phyloP scores from a whole-genome alignment of 2,888 invertebrate genomes.

The Lysandra coridon region DNA sequence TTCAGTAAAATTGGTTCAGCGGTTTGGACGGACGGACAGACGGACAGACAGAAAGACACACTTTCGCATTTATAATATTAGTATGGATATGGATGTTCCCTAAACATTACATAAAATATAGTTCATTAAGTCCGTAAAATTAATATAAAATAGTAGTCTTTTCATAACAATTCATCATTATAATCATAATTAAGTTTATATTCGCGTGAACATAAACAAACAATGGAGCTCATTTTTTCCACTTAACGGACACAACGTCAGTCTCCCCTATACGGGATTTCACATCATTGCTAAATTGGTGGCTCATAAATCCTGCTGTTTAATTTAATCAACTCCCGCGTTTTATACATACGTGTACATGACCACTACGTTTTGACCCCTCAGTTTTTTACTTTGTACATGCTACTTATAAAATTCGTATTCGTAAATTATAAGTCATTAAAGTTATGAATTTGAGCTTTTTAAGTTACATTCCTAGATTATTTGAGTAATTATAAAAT shows the following conservation, averaged over 20 bases:
- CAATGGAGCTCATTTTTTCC: conserved; percentile 51
- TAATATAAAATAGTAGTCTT: neutral
- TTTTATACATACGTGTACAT: neutral
- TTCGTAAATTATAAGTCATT: no score
- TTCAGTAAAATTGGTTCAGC: no score
- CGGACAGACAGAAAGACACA: no score
- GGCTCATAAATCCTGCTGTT: conserved; percentile 73
- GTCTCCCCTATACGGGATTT: conserved; percentile 64
- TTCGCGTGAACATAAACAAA: conserved; percentile 35
- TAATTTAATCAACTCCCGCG: conserved; percentile 74
- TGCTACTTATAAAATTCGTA: no score
- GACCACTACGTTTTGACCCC: neutral
- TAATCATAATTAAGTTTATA: neutral
- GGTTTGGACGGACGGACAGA: no score
- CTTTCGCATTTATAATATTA: no score
- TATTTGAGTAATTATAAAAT: no score
- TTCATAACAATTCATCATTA: neutral
- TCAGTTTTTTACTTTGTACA: no score
- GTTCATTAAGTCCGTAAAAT: neutral
- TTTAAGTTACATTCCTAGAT: no score
- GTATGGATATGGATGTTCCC: no score
- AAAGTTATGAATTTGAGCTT: no score
- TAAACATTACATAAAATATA: neutral
- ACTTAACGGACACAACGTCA: conserved; percentile 62
- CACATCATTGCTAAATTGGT: conserved; percentile 76